A percentile compares a stretch with the other conserved stretches of the same genome.
These are phyloP conservation scores for Lepidurus packardi DNA, from an alignment of 1,140 invertebrate genomes.

Conservation along the genomic window DNA sequence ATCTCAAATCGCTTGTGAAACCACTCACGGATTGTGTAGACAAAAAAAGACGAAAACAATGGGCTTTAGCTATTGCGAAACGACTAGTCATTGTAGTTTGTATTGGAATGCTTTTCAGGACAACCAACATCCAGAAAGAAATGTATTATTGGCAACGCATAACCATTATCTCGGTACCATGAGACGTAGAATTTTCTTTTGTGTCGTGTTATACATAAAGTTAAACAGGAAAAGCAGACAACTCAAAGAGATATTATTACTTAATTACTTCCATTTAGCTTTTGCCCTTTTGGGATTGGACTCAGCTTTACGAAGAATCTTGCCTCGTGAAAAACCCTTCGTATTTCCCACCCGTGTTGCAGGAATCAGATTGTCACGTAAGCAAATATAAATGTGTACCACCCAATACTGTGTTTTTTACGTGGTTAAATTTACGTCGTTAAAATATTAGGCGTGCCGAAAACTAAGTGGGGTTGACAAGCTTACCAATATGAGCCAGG, in stretches of 20 bases:
- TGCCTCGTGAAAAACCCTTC: slow-evolving; percentile 32
- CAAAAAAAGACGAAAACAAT: neutral
- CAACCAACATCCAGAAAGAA: neutral
- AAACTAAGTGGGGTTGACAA: slow-evolving; percentile 22
- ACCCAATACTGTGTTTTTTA: neutral
- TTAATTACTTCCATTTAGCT: slow-evolving; percentile 9
- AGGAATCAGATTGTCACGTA: neutral
- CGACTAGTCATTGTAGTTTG: neutral
- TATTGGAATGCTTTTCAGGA: neutral
- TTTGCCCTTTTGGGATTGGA: slow-evolving; percentile 32
- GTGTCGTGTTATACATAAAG: neutral
- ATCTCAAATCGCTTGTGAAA: neutral
- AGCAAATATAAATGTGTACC: neutral
- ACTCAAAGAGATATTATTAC: neutral
- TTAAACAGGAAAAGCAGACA: neutral
- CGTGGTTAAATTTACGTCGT: neutral
- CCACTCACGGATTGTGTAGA: neutral
- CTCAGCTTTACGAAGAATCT: slow-evolving; percentile 23
- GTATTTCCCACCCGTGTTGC: neutral
- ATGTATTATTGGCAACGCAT: neutral
- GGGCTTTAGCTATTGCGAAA: neutral
- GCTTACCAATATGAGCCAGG: slow-evolving; percentile 5
- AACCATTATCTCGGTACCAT: neutral
- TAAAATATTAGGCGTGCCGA: slow-evolving; percentile 26
- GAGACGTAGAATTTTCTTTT: neutral